phyloP scores from a whole-genome alignment of 2,113 vertebrate genomes.

The Dendropsophus ebraccatus region DNA sequence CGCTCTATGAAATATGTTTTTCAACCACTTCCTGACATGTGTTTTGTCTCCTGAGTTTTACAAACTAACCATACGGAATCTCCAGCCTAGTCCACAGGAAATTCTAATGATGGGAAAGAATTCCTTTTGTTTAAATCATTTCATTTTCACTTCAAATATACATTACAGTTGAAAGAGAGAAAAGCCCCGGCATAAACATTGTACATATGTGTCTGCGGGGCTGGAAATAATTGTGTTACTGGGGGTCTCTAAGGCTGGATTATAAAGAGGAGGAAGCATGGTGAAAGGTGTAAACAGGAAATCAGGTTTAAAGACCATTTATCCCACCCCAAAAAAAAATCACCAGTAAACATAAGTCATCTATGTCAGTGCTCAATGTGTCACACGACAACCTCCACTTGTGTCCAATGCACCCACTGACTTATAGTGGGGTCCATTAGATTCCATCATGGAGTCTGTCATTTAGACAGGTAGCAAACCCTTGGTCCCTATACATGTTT shows the following conservation, averaged over 20 bases:
- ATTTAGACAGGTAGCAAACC: too few relatives aligned
- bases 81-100: constrained; percentile 51
- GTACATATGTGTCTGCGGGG: not conserved
- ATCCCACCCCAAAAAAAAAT: not conserved
- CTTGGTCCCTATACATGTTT: too few relatives aligned
- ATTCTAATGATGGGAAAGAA: constrained; percentile 57
- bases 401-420: too few relatives aligned
- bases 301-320: not conserved
- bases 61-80: constrained; percentile 39
- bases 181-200: constrained; percentile 26
- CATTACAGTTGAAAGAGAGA: constrained; percentile 12
- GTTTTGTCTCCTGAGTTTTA: constrained; percentile 53
- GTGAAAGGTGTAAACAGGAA: not conserved
- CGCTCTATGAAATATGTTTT: constrained; percentile 44
- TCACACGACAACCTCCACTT: too few relatives aligned
- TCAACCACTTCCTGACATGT: constrained; percentile 53
- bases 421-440: too few relatives aligned
- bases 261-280: not conserved
- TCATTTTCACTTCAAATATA: constrained; percentile 51
- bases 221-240: not conserved
- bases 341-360: not conserved
- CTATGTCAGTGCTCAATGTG: not conserved
- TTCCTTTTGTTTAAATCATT: constrained; percentile 57
- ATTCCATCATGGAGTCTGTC: too few relatives aligned
- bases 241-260: not conserved